phyloP scores from a whole-genome alignment of 2,113 vertebrate genomes.

The Origma solitaria region DNA sequence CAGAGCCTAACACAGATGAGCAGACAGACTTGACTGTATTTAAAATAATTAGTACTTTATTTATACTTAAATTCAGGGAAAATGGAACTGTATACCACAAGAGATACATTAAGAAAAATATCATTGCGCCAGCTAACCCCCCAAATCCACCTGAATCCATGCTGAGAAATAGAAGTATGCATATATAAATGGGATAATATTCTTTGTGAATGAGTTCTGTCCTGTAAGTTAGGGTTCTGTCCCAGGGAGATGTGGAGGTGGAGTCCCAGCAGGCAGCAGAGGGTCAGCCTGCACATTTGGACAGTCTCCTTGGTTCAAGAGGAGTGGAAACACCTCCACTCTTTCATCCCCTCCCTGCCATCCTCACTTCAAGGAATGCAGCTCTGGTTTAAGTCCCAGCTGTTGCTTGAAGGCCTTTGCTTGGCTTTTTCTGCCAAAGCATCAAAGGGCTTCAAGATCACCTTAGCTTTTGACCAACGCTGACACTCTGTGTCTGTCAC shows the following conservation, averaged over 20 bases:
- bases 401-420: neutral
- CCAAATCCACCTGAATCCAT: neutral
- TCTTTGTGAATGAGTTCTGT: neutral
- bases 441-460: neutral
- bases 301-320: neutral
- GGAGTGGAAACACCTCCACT: neutral
- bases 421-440: neutral
- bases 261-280: neutral
- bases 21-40: neutral
- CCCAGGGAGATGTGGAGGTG: accelerated
- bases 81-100: neutral
- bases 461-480: neutral
- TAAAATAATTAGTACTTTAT: neutral
- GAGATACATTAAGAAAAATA: neutral
- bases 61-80: constrained; percentile 50
- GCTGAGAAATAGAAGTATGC: neutral
- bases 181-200: neutral
- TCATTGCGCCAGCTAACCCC: neutral
- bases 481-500: neutral
- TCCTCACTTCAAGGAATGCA: neutral
- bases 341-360: neutral
- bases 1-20: constrained; percentile 15
- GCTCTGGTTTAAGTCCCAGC: neutral
- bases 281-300: neutral
- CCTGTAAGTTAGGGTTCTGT: neutral